Evolutionary conservation across 2,888 invertebrate species (phyloP), one percentile per base, ranked within the genome.

Genomic region (Campoletis raptor): DNA sequence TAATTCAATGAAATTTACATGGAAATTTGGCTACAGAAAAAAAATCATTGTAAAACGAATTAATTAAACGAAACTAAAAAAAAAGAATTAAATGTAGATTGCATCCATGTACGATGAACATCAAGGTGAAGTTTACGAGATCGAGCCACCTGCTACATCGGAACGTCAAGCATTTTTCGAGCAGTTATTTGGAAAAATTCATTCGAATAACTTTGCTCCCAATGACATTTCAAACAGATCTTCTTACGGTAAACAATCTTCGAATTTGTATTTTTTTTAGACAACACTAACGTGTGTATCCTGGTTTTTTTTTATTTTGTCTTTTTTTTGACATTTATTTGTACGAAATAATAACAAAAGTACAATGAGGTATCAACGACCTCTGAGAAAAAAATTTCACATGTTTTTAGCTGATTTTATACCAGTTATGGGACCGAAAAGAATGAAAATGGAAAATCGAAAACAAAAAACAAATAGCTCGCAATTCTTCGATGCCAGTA

Each of bases 101-200:
- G 82, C 88, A 36, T 88, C 88, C 45, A 85, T 94, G 74, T 94
- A 91, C 82, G 91, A 92, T 57, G 89, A 91, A 66, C 90, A 92
- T 82, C 93, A 91, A 72, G 92, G 92, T 1, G 94, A 94, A 85
- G 87, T 93, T 10, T 90, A 90, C 66, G 90, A 93, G 87, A 84
- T 93, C 8, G 79, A 70, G 77, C 18, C 88, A 21, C 93, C 93
- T 0, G 86, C 81, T n/a, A 21, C 85, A 2, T 74, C 85, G 9
- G 93, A 94, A 81, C 91, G 93, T 45, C 89, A 90, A 70, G 83
- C 89, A 42, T 94, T 91, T 78, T 94, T 94, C 77, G 90, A 91
- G 54, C 93, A 93, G 82, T 78, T 94, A 36, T 94, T 93, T 72
- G 66, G 89, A 0, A 90, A 86, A 74, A 45, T 78, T 9, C 89